Evolutionary conservation across 2,888 invertebrate genomes (phyloP).

Genomic region (Hoplodrina ambigua): DNA sequence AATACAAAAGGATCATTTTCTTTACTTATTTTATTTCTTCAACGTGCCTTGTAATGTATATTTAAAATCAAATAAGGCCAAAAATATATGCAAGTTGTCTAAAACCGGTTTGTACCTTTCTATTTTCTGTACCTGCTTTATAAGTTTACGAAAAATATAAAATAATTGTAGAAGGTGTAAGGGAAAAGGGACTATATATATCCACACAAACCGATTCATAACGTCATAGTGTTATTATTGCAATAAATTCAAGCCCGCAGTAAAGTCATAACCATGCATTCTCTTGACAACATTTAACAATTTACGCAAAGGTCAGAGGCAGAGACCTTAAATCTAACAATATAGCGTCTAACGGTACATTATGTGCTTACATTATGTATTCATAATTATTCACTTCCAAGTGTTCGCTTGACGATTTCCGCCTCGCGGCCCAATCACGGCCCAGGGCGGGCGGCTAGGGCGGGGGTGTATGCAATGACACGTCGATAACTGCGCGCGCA

Average conservation of each 20-base stretch:
- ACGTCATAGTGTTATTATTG: neutral
- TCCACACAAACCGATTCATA: neutral
- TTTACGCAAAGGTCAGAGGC: constrained; percentile 16
- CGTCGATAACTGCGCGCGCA: constrained; percentile 82
- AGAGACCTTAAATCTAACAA: constrained; percentile 24
- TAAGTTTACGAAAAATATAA: neutral
- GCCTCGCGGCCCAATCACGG: constrained; percentile 77
- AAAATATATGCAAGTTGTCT: neutral
- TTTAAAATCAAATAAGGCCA: neutral
- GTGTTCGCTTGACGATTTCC: constrained; percentile 61
- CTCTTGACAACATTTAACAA: constrained; percentile 7
- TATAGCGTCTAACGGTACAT: constrained; percentile 40
- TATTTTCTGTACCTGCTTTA: neutral
- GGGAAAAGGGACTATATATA: too few relatives aligned
- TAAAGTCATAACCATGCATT: constrained; percentile 20
- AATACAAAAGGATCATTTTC: constrained; percentile 23
- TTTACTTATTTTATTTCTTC: constrained; percentile 11
- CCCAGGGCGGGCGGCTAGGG: constrained; percentile 75
- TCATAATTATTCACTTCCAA: constrained; percentile 63
- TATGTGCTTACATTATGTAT: constrained; percentile 60
- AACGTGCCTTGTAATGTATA: neutral
- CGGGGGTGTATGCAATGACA: constrained; percentile 65
- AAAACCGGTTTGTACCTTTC: constrained; percentile 1
- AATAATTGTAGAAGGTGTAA: neutral
- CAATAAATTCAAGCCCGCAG: neutral